phyloP scores from a whole-genome alignment of 2,113 vertebrate species.

The Theristicus caerulescens region DNA sequence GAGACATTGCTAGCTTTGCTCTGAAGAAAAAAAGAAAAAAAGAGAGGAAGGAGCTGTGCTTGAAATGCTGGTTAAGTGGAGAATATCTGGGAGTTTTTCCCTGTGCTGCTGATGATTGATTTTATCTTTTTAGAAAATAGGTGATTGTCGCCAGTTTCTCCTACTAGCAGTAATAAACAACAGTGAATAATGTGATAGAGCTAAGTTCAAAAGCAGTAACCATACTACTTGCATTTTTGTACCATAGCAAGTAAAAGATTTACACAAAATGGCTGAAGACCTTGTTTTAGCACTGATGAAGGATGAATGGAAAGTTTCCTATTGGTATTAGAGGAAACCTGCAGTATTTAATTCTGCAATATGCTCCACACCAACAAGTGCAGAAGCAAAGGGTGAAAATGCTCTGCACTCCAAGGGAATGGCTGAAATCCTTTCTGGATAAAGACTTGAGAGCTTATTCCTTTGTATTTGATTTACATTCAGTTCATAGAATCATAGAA shows the following conservation, averaged over 20 bases:
- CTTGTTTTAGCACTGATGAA: not conserved
- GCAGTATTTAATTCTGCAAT: not conserved
- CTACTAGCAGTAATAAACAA: not conserved
- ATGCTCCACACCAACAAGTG: fast-evolving
- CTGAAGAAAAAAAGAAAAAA: not conserved
- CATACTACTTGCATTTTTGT: not conserved
- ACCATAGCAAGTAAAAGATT: not conserved
- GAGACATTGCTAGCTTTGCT: not conserved
- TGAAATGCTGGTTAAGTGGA: not conserved
- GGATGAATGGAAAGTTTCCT: not conserved
- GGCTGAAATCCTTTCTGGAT: not conserved
- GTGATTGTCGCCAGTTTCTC: not conserved
- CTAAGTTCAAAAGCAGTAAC: not conserved
- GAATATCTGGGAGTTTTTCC: not conserved
- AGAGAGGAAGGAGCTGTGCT: not conserved
- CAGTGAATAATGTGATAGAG: not conserved
- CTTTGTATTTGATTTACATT: not conserved
- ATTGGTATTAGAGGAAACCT: not conserved
- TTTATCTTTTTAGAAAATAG: not conserved
- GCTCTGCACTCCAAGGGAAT: not conserved
- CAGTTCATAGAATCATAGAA: not conserved
- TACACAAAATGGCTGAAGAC: not conserved
- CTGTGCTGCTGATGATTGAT: not conserved
- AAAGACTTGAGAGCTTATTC: not conserved
- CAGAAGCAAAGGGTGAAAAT: not conserved